A percentile compares a stretch with the other conserved stretches of the same genome.
Evolutionary conservation across 37 sponge, comb jelly and placozoan genomes (phyloP).

Genomic region (Axinella damicornis): DNA sequence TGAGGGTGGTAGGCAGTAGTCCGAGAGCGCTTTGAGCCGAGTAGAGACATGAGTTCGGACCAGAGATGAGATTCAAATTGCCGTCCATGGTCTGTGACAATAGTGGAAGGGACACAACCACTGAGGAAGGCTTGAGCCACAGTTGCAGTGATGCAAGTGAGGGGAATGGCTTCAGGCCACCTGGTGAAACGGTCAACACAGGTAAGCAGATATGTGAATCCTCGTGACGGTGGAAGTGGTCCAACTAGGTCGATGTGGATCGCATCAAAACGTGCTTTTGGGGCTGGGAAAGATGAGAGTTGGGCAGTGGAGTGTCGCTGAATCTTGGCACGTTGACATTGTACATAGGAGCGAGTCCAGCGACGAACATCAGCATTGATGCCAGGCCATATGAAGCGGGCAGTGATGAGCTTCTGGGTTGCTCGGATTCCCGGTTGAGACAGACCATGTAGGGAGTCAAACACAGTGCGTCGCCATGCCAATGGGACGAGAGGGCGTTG

Average conservation of each 20-base stretch:
- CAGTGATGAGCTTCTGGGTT: constrained; percentile 68
- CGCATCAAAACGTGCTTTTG: constrained; percentile 65
- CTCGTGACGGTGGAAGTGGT: constrained; percentile 67
- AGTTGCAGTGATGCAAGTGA: constrained; percentile 43
- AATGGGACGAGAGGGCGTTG: constrained; percentile 24
- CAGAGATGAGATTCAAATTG: constrained; percentile 73
- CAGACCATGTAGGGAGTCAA: constrained; percentile 60
- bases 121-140: constrained; percentile 65
- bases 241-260: constrained; percentile 72
- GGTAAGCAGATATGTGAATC: constrained; percentile 63
- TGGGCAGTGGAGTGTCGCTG: constrained; percentile 57
- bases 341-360: constrained; percentile 55
- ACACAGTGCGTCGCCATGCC: constrained; percentile 59
- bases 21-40: constrained; percentile 44
- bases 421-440: constrained; percentile 76
- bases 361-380: constrained; percentile 60
- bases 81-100: constrained; percentile 68
- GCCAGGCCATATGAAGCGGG: constrained; percentile 69
- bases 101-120: constrained; percentile 76
- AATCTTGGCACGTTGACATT: constrained; percentile 72
- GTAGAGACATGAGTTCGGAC: constrained; percentile 40
- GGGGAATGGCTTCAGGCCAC: constrained; percentile 62
- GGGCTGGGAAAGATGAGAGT: constrained; percentile 33
- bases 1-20: constrained; percentile 73
- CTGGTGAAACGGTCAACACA: constrained; percentile 57